Conservation (phyloP, 2,888 invertebrate genomes). For the Leucania comma region DNA sequence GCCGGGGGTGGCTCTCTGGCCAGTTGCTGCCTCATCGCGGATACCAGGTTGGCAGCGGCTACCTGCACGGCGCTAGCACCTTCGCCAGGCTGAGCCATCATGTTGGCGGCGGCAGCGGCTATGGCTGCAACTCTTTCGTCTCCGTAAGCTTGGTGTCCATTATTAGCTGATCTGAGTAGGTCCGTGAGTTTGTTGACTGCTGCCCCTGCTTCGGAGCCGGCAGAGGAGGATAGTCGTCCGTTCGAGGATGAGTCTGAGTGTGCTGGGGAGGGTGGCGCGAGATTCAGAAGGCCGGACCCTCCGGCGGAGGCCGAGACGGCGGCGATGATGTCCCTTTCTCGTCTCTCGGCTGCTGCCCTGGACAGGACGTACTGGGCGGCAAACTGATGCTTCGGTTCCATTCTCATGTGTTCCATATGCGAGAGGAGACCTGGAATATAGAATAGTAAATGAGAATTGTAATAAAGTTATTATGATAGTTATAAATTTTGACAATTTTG, state of each 20-base stretch:
- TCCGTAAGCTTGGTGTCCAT: constrained; percentile 92
- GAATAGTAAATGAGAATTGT: constrained; percentile 8
- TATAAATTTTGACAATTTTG: too few relatives aligned
- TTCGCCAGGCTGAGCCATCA: constrained; percentile 91
- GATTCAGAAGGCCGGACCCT: constrained; percentile 92
- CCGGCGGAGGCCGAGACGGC: constrained; percentile 92
- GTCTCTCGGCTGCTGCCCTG: constrained; percentile 96
- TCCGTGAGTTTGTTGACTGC: constrained; percentile 91
- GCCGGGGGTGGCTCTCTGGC: constrained; percentile 89
- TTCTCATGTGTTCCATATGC: constrained; percentile 99
- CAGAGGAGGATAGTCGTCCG: constrained; percentile 95
- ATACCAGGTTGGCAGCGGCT: constrained; percentile 94
- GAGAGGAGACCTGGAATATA: constrained; percentile 94
- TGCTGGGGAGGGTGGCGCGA: constrained; percentile 96
- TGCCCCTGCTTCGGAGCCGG: constrained; percentile 93
- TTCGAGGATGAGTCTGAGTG: constrained; percentile 97
- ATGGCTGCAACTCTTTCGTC: constrained; percentile 94
- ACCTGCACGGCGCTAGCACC: constrained; percentile 93
- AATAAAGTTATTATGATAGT: rapidly evolving
- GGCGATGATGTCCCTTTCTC: constrained; percentile 95
- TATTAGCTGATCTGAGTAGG: constrained; percentile 92
- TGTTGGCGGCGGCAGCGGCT: constrained; percentile 92
- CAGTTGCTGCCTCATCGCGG: constrained; percentile 93
- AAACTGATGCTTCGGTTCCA: constrained; percentile 99
- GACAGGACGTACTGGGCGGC: constrained; percentile 98